Base-by-base conservation (phyloP, 2,797 vertebrate genomes). In the Chaunax sp. region DNA sequence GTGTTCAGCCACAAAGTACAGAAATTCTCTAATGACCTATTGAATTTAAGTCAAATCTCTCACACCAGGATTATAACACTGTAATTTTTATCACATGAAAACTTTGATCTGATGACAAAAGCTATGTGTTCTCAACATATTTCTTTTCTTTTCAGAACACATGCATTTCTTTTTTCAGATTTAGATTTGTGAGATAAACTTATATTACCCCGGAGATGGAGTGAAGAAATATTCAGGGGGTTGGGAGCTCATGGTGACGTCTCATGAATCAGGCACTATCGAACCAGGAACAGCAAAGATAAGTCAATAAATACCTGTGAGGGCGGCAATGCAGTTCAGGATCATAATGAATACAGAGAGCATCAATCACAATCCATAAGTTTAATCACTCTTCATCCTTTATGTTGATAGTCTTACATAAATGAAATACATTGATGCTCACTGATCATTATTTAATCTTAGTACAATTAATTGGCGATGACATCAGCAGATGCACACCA, bases 301-400 rank as follows among this genome's bases (percentile, higher is more conserved):
- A 23, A 61, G 64, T 72, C 68, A 69, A 59, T 60, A 62, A 35
- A 69, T 49, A 14, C 46, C 61, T 60, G 33, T 23, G 47, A 75
- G 67, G 43, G 45, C 61, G 40, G 61, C 6, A 8, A 47, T 58
- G 23, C 23, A 28, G 38, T 55, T 64, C 61, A 47, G 19, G 38
- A 61, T 67, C 44, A 45, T 41, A 56, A 51, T 56, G 18, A 30
- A 66, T 54, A 46, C 46, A 62, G 33, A 18, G 47, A 40, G 63
- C 2, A 2, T 33, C 47, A 50, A 26, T 71, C 50, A 50, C 6
- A 33, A 59, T 51, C 14, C 23, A 46, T 22, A 19, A 28, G 64
- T 44, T 57, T 16, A 11, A 5, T n/a, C 25, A 28, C 3, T 56
- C 28, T 19, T 38, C 23, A 44, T 11, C 6, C 15, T 37, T 50